phyloP scores from a whole-genome alignment of 92 coral and sea anemone species.

The Porites rus region DNA sequence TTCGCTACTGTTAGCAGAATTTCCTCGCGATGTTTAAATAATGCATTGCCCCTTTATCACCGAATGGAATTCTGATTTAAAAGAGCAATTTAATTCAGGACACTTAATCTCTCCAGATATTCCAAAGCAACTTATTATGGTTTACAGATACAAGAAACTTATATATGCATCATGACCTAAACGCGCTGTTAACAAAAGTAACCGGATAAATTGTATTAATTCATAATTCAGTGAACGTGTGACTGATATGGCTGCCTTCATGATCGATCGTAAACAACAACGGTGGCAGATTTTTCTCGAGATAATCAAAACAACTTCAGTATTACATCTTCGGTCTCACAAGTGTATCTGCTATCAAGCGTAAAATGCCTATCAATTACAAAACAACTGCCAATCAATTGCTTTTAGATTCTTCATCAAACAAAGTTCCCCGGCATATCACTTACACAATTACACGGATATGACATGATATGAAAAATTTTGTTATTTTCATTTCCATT shows the following conservation, averaged over 20 bases:
- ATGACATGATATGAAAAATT: too few relatives aligned
- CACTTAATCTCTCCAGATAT: too few relatives aligned
- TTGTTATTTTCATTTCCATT: too few relatives aligned
- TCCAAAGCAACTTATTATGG: too few relatives aligned
- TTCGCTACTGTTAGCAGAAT: too few relatives aligned
- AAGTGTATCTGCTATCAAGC: background rate
- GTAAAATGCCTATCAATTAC: background rate
- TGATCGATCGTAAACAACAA: background rate
- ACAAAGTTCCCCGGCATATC: background rate
- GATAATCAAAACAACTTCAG: slow-evolving; percentile 2
- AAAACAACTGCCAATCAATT: background rate
- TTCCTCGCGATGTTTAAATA: too few relatives aligned
- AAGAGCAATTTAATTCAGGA: too few relatives aligned
- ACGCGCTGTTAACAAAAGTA: background rate
- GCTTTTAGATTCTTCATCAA: background rate
- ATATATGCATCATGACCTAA: background rate
- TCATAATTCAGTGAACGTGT: background rate
- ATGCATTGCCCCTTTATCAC: too few relatives aligned
- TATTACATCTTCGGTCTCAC: background rate
- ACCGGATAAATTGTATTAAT: background rate
- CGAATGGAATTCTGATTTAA: too few relatives aligned
- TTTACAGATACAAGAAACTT: too few relatives aligned
- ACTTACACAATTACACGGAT: too few relatives aligned
- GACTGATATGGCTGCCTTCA: background rate
- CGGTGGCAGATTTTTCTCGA: background rate